Evolutionary conservation across 2,113 vertebrate species (phyloP).

Genomic region (Crotalus viridis): DNA sequence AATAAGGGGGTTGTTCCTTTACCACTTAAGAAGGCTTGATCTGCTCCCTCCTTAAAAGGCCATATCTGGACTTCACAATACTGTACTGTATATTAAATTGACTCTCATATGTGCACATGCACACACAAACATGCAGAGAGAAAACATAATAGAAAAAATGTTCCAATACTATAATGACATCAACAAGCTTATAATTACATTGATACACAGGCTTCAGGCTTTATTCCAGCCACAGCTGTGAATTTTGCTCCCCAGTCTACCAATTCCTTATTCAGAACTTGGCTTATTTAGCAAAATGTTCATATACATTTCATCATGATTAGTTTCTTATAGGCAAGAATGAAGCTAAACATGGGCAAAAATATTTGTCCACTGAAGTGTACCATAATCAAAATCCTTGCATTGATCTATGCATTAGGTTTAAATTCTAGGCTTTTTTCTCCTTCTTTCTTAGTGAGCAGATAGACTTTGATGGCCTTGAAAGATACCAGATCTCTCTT

Average conservation of each 20-base stretch:
- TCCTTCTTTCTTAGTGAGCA: neutral
- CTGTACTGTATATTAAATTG: neutral
- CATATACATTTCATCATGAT: neutral
- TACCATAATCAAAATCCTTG: neutral
- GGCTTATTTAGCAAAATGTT: neutral
- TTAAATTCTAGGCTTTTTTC: neutral
- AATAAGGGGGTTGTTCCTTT: neutral
- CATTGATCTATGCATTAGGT: neutral
- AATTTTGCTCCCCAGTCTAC: neutral
- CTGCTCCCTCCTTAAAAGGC: neutral
- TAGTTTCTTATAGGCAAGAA: neutral
- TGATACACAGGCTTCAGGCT: neutral
- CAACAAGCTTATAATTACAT: constrained; percentile 18
- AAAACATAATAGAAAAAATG: constrained; percentile 4
- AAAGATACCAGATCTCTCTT: neutral
- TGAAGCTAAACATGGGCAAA: neutral
- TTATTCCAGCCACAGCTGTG: neutral
- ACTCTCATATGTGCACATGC: neutral
- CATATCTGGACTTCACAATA: neutral
- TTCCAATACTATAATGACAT: constrained; percentile 5
- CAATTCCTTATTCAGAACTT: neutral
- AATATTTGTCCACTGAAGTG: neutral
- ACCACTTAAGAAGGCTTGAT: neutral
- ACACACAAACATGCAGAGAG: neutral
- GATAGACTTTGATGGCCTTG: neutral